Evolutionary conservation across 2,113 vertebrate species (phyloP), one percentile per base, ranked within the genome.

Genomic region (Scomber scombrus): DNA sequence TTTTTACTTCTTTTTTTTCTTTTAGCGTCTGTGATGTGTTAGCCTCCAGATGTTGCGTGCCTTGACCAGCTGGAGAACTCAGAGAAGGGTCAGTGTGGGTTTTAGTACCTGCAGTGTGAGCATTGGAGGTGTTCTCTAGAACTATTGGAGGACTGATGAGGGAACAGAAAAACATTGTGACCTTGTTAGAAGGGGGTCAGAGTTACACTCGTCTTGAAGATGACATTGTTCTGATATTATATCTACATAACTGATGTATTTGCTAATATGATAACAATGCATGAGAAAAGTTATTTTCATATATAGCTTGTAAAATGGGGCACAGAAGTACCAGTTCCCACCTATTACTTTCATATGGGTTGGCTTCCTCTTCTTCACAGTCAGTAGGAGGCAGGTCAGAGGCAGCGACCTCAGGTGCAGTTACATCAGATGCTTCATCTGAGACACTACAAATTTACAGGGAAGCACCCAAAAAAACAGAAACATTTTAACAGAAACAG

Each of bases 281-380:
- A 18, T 51, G 26, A 65, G 10, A 76, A 56, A n/a, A 21, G 16
- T 23, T 58, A 14, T 21, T 23, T n/a, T 47, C 23, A 23, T 61
- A 31, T 51, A 73, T 49, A 58, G 45, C 23, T 49, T 9, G 51
- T 18, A 15, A 19, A 62, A 21, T 12, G 57, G 43, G 51, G 6
- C 3, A 29, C 18, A 68, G 8, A 7, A 47, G 19, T 16, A 29
- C 8, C 43, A 15, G 1, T 56, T 93, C 95, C 71, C 81, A 98
- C 97, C 96, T 96, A 40, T 95, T 93, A 75, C 73, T 88, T 73
- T 95, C 94, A 91, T 96, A 97, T 19, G 95, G 91, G 75, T 96
- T 95, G 45, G 93, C 86, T 51, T 95, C 95, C 85, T 93, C 95
- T 89, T 93, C 94, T 81, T 96, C 96, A 93, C 97, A 99, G 91